Conservation (phyloP, 1,140 invertebrate species). For the Zaprionus davidi region DNA sequence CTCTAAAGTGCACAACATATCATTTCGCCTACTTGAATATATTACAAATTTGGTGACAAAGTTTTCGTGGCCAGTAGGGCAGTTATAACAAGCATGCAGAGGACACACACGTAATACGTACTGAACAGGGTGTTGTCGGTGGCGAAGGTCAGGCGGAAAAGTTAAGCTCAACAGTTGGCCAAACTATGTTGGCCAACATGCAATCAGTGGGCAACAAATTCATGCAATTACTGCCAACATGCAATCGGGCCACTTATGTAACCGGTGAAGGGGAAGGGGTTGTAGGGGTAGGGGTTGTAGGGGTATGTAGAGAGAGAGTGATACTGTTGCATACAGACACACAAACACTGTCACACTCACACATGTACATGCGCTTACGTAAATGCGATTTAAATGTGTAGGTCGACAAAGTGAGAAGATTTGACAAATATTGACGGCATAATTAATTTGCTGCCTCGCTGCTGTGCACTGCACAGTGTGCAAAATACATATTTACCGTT, state of each 20-base stretch:
- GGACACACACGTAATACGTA: background rate
- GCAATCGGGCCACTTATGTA: constrained; percentile 29
- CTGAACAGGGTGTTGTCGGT: constrained; percentile 18
- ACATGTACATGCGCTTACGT: background rate
- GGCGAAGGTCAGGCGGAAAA: constrained; percentile 44
- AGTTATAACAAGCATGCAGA: constrained; percentile 11
- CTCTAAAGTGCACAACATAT: background rate
- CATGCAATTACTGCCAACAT: constrained; percentile 64
- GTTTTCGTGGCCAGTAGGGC: background rate
- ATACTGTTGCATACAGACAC: background rate
- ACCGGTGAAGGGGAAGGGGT: constrained; percentile 1
- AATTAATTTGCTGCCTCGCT: constrained; percentile 56
- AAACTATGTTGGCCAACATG: constrained; percentile 49
- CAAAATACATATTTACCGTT: constrained; percentile 29
- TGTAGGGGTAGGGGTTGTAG: background rate
- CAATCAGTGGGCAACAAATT: constrained; percentile 58
- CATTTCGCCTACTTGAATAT: background rate
- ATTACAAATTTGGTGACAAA: background rate
- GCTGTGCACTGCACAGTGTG: constrained; percentile 6
- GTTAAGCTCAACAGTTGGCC: constrained; percentile 58
- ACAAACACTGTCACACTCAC: background rate
- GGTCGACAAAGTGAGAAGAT: constrained; percentile 34
- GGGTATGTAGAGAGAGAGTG: background rate
- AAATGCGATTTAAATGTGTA: constrained; percentile 51
- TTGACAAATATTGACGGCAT: constrained; percentile 72